Base-by-base conservation (phyloP, 2,113 vertebrate species). In the Spea bombifrons region DNA sequence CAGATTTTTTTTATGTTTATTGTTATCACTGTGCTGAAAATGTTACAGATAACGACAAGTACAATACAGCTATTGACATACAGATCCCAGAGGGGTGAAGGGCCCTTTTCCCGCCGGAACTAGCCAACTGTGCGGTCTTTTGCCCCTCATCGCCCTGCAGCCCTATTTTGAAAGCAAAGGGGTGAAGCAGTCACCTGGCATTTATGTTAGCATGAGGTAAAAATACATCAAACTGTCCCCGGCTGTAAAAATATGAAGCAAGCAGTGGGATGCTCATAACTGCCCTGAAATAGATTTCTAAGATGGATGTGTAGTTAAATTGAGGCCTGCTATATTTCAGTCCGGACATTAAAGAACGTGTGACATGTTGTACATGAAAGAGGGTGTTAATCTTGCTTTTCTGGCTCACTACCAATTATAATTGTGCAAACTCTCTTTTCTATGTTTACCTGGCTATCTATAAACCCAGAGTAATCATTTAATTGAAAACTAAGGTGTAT, bases 291-390 rank as follows among this genome's bases (percentile, higher is more conserved):
- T 6, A 63, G 75, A 70, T 77, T 47, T 16, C 55, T 43, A 47
- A 9, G 30, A 46, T 46, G 59, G 59, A 78, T 52, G 68, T 12
- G 69, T 71, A 72, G 68, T 66, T 16, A 78, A 46, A 66, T 50
- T 52, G 47, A 65, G 47, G 48, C 30, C 67, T 71, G 55, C 45
- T 71, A 43, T 52, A 17, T 49, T 45, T 78, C 43, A 15, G 59
- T 78, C 57, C 66, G 69, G 48, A 72, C 61, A 72, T 72, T 64
- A 59, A 13, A 50, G 12, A 50, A 50, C 67, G 8, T 15, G 16
- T 16, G 50, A 47, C 47, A 50, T 49, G 9, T 70, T 59, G 4
- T 9, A 59, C 10, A 59, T 46, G 52, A 73, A 73, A 59, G 46
- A 46, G 66, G 46, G 66, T 69, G 66, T 48, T 69, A 69, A 69